Evolutionary conservation across 2,113 vertebrate genomes (phyloP).

Genomic region (Potamarius usumacintae): DNA sequence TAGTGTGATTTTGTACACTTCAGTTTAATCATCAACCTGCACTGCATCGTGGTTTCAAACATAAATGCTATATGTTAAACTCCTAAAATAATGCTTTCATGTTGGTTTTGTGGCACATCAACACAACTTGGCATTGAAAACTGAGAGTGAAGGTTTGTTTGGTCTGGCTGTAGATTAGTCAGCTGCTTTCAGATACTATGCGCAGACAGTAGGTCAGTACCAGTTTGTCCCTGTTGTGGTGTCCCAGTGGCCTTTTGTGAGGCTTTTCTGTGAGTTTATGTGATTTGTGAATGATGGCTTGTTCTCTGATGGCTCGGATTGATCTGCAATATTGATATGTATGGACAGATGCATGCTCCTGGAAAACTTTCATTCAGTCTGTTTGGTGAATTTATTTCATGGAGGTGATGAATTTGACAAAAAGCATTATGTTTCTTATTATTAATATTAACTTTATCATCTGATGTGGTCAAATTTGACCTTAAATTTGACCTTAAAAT

Average conservation of each 20-base stretch:
- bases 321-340: slow-evolving; percentile 19
- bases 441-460: neutral
- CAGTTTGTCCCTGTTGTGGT: slow-evolving; percentile 52
- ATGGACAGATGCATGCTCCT: slow-evolving; percentile 49
- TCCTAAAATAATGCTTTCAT: neutral
- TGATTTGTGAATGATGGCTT: slow-evolving; percentile 64
- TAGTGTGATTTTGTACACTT: neutral
- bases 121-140: neutral
- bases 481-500: neutral
- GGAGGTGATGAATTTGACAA: neutral
- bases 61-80: neutral
- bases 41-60: neutral
- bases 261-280: slow-evolving; percentile 11
- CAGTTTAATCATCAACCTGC: neutral
- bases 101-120: neutral
- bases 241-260: neutral
- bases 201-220: slow-evolving; percentile 55
- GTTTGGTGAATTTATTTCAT: neutral
- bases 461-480: neutral
- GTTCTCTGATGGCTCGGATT: slow-evolving; percentile 45
- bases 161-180: slow-evolving; percentile 41
- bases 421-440: neutral
- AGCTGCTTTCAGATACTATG: slow-evolving; percentile 32
- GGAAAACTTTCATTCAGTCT: neutral
- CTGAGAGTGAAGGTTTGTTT: neutral